Evolutionary conservation across 2,888 invertebrate species (phyloP), one percentile per base, ranked within the genome.

Genomic region (Tortrix viridana): DNA sequence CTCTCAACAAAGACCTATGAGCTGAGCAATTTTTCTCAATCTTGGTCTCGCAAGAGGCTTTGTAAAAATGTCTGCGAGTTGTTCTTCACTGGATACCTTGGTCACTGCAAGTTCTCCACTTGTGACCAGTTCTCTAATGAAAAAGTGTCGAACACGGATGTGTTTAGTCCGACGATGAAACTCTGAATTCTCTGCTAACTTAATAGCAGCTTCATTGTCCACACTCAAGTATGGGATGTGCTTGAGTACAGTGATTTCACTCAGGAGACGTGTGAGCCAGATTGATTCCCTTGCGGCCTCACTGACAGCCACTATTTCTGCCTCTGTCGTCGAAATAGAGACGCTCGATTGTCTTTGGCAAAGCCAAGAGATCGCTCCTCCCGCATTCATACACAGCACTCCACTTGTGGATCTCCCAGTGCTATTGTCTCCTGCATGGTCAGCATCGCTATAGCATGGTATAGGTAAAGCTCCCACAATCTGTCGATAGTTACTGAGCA

Each of bases 401-500:
- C 47, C 47, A n/a, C 14, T 14, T 5, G 47, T 47, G 12, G 47
- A 47, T 23, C 47, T 47, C 14, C 47, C 47, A 4, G 23, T 47
- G n/a, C n/a, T 23, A 22, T 9, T 22, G 4, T 23, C 22, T 4
- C 47, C 47, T 9, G 14, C 23, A 47, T 47, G 47, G 5, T 47
- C 47, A 12, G 47, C 47, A n/a, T 47, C 47, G n/a, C 47, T 47
- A 22, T 23, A 47, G 23, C 23, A 47, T 16, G n/a, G n/a, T n/a
- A n/a, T n/a, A n/a, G n/a, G n/a, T n/a, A 46, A 14, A 0, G 46
- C 46, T 46, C 46, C 22, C 18, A 46, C 46, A 12, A 14, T 5
- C 12, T 46, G 20, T 19, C 46, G n/a, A 16, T 43, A 43, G 43
- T 16, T 16, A 18, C 7, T 43, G 7, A 23, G 23, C 43, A 43